phyloP scores from a whole-genome alignment of 2,888 invertebrate genomes.

The Strigamia crassipes region DNA sequence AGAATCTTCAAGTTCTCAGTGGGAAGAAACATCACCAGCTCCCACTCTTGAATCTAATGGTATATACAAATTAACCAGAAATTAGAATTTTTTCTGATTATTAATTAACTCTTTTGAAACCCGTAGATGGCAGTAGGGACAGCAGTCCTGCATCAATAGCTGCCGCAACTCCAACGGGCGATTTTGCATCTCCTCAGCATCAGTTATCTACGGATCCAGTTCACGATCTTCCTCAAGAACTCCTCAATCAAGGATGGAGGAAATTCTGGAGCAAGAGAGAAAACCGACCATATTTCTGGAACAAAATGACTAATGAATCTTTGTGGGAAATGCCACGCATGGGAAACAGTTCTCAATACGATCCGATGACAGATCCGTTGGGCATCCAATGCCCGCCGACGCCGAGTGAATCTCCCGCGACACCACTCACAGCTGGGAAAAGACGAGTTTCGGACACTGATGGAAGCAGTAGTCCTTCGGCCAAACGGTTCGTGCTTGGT shows the following conservation, averaged over 20 bases:
- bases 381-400: conserved; percentile 68
- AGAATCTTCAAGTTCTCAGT: conserved; percentile 18
- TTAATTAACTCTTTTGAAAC: neutral
- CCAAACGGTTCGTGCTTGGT: conserved; percentile 80
- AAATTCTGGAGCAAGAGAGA: conserved; percentile 96
- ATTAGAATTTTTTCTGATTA: neutral
- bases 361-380: conserved; percentile 88
- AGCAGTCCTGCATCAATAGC: conserved; percentile 6
- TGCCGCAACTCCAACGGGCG: neutral
- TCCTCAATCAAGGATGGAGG: conserved; percentile 89
- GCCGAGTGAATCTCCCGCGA: conserved; percentile 53
- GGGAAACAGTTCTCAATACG: conserved; percentile 65
- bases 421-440: conserved; percentile 65
- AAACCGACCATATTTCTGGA: conserved; percentile 95
- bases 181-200: conserved; percentile 38
- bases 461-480: conserved; percentile 70
- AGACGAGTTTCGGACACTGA: conserved; percentile 76
- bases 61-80: neutral
- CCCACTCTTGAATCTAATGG: neutral
- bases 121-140: neutral
- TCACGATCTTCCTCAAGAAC: conserved; percentile 67
- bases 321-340: conserved; percentile 93
- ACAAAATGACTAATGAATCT: conserved; percentile 93
- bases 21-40: conserved; percentile 33
- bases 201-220: conserved; percentile 54